Conservation (phyloP, 2,113 vertebrate species). For the Pristiophorus japonicus region DNA sequence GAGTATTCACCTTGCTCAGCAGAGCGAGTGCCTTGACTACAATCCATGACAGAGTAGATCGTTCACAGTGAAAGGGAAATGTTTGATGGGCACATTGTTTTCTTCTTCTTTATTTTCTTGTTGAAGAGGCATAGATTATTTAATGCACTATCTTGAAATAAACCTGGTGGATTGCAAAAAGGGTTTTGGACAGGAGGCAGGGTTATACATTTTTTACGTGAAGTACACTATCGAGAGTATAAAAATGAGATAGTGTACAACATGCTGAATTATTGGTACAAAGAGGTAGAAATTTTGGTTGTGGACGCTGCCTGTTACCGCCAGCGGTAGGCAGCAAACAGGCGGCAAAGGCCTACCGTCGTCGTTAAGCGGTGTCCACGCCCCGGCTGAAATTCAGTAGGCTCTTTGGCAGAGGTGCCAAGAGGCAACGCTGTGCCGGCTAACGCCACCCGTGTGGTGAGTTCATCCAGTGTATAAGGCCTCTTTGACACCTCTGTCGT, state of each 20-base stretch:
- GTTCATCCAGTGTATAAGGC: too few relatives aligned
- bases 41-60: not conserved
- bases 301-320: too few relatives aligned
- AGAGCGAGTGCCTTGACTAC: not conserved
- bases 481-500: too few relatives aligned
- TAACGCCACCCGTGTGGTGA: too few relatives aligned
- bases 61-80: not conserved
- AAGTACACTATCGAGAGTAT: not conserved
- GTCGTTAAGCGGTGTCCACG: too few relatives aligned
- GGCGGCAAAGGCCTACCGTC: too few relatives aligned
- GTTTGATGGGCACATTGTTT: not conserved
- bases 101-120: not conserved
- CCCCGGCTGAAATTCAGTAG: too few relatives aligned
- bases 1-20: not conserved
- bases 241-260: not conserved
- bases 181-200: not conserved
- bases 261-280: not conserved
- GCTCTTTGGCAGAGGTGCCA: too few relatives aligned
- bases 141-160: not conserved
- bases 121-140: not conserved
- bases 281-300: too few relatives aligned
- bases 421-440: too few relatives aligned
- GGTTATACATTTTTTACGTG: not conserved
- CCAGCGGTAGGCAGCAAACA: too few relatives aligned
- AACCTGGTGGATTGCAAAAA: not conserved